Evolutionary conservation across 2,888 invertebrate species (phyloP), one percentile per base, ranked within the genome.

Genomic region (Ichneumon xanthorius): DNA sequence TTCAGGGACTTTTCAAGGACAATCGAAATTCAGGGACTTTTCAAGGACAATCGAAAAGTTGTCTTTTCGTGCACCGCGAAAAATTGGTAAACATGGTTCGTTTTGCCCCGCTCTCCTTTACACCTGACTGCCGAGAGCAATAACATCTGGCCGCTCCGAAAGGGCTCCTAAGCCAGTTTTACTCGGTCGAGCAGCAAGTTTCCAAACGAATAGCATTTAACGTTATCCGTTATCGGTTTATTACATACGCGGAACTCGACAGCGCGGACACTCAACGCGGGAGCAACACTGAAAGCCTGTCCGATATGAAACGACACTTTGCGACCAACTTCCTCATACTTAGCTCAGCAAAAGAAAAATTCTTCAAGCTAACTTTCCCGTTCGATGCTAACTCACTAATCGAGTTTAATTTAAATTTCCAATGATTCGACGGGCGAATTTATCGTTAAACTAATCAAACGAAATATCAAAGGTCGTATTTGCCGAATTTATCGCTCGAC

Each of bases 141-240:
- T 22, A 14, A 14, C 55, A 6, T 55, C 65, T 70, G 22, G 50
- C n/a, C 7, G 9, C 45, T 33, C 63, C 71, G 53, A 65, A 72
- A 63, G 70, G 63, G 71, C 19, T 79, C 40, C 19, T 55, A 30
- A 80, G 79, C 79, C 53, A 65, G 71, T 72, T 65, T 14, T 37
- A 65, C 50, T 70, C n/a, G 45, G 19, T 65, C 53, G 72, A 53
- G 11, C 53, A 26, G 14, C 58, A 19, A 33, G 77, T 55, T 48
- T 61, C 58, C 4, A 61, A 22, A 61, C 48, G 53, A 78, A 65
- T 53, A 7, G 40, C 67, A 19, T 16, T 40, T 71, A 16, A 30
- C 50, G 50, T 79, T 79, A 71, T 79, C 63, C 71, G 71, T 71
- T 71, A 79, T 71, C 79, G 48, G 40, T 71, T 45, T 19, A 1